A percentile compares a stretch with the other conserved stretches of the same genome.
phyloP scores from a whole-genome alignment of 2,888 invertebrate genomes.

The Noctua janthe region DNA sequence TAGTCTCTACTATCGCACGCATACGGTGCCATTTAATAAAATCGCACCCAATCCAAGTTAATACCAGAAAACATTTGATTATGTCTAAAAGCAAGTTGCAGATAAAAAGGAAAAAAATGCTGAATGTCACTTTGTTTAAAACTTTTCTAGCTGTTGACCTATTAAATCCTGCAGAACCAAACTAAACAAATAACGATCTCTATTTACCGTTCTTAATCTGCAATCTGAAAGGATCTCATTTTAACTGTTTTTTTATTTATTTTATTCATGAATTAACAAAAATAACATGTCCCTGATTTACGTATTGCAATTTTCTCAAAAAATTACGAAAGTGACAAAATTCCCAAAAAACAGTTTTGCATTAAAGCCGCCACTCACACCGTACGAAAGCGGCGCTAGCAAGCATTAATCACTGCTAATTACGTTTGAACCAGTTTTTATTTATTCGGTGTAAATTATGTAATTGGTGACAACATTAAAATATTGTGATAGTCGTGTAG shows the following conservation, averaged over 20 bases:
- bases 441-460: constrained; percentile 50
- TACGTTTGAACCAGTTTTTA: constrained; percentile 59
- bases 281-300: constrained; percentile 13
- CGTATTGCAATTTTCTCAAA: constrained; percentile 17
- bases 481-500: constrained; percentile 40
- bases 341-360: constrained; percentile 45
- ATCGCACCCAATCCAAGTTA: too few relatives aligned
- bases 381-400: constrained; percentile 21
- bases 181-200: background rate
- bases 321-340: constrained; percentile 32
- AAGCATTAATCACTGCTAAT: constrained; percentile 60
- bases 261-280: background rate
- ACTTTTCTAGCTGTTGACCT: background rate
- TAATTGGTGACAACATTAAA: constrained; percentile 56
- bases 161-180: background rate
- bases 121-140: background rate
- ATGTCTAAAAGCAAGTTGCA: too few relatives aligned
- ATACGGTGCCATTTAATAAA: too few relatives aligned
- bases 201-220: background rate
- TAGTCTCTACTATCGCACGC: too few relatives aligned
- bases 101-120: too few relatives aligned
- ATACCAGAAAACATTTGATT: too few relatives aligned
- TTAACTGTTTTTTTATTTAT: background rate
- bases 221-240: background rate
- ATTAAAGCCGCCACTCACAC: constrained; percentile 42